These are phyloP conservation scores for Plutella xylostella DNA, from an alignment of 2,888 invertebrate genomes.

Conservation along the genomic window DNA sequence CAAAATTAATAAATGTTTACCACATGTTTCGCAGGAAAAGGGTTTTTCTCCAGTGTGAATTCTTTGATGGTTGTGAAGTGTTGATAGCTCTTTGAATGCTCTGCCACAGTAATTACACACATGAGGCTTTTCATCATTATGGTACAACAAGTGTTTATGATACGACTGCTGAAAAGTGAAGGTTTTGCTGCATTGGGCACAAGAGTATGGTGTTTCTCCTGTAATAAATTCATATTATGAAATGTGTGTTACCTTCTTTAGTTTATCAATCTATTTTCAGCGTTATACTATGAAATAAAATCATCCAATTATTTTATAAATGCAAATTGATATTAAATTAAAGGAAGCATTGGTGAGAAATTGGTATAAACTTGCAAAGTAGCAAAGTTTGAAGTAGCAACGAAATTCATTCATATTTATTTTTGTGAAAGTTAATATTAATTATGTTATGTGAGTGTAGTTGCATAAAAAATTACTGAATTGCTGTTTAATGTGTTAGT, in stretches of 20 bases:
- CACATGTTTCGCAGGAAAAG: slow-evolving; percentile 88
- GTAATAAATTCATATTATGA: slow-evolving; percentile 28
- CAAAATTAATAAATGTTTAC: slow-evolving; percentile 70
- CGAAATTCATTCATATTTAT: no score
- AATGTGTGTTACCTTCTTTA: no score
- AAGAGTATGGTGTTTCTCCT: slow-evolving; percentile 91
- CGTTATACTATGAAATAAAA: no score
- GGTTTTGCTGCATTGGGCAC: slow-evolving; percentile 83
- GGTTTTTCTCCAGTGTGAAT: slow-evolving; percentile 90
- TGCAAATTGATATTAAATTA: no score
- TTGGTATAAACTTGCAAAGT: no score
- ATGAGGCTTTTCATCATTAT: slow-evolving; percentile 87
- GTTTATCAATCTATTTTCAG: no score
- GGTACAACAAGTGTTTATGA: slow-evolving; percentile 89
- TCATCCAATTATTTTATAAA: no score
- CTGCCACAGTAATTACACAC: slow-evolving; percentile 82
- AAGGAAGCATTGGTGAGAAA: no score
- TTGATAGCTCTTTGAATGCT: slow-evolving; percentile 88
- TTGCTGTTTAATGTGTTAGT: no score
- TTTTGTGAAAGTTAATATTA: not conserved
- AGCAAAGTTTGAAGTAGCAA: no score
- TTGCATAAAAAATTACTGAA: no score
- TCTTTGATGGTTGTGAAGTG: slow-evolving; percentile 86
- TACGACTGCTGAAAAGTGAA: slow-evolving; percentile 93
- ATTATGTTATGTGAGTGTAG: no score